Evolutionary conservation across 2,113 vertebrate species (phyloP), one percentile per base, ranked within the genome.

Genomic region (Indicator maculatus): DNA sequence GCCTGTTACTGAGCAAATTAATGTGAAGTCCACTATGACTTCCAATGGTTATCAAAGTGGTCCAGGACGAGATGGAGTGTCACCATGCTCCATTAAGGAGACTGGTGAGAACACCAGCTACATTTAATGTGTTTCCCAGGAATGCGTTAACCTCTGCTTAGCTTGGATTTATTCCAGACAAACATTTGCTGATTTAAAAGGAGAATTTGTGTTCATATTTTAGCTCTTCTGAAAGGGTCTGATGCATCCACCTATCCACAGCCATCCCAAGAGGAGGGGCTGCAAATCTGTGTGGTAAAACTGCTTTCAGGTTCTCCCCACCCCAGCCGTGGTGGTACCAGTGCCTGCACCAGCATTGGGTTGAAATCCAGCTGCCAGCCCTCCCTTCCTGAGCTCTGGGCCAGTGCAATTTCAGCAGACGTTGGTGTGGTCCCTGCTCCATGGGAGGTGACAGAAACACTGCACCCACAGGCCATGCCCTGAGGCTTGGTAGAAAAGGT

Each of bases 151-250:
- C 93, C 86, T 94, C 89, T 63, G 86, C 93, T 95, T 93, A 94
- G 69, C 84, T 95, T 96, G 93, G 94, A 91, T 58, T 83, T 67
- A 21, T 86, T 96, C 95, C 94, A 96, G 94, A 47, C 64, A 88
- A 93, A 93, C 88, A 61, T 89, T 95, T 94, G 89, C 91, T 89
- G 89, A 88, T 95, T 92, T 97, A 56, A 88, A 94, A 95, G 75
- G 93, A 83, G 94, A 93, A 93, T 95, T 58, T 91, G 85, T 95
- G 64, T 78, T 91, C 3, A 4, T 56, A 12, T 64, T 64, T 45
- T 45, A 91, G 89, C 87, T 67, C 71, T 87, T 56, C 56, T 88
- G 56, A 82, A 94, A 91, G 79, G 75, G 24, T 39, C 84, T 70
- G 95, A 44, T 80, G 91, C 82, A 16, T 66, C 64, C 52, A 4